phyloP scores from a whole-genome alignment of 2,113 vertebrate genomes.

The Muscicapa adusta region DNA sequence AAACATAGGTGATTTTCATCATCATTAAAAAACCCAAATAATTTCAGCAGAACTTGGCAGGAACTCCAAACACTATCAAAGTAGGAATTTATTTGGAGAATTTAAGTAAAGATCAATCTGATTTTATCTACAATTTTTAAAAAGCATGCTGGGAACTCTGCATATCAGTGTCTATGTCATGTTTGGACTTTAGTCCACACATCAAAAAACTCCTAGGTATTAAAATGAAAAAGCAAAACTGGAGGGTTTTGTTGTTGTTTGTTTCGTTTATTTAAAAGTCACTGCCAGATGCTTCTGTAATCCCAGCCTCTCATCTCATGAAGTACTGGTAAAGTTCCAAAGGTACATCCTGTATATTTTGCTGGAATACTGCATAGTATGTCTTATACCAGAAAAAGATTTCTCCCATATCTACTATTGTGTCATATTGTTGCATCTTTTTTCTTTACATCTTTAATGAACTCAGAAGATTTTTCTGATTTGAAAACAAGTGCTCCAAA shows the following conservation, averaged over 20 bases:
- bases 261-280: neutral
- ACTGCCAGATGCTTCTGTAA: neutral
- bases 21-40: neutral
- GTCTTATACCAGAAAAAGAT: neutral
- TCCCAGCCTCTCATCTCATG: neutral
- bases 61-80: too few species aligned
- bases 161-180: neutral
- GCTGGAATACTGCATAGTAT: neutral
- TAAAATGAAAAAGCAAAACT: neutral
- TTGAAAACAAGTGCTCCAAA: neutral
- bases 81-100: neutral
- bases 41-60: neutral
- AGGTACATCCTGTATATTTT: neutral
- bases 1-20: neutral
- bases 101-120: neutral
- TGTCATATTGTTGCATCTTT: neutral
- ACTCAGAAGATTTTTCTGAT: neutral
- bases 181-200: neutral
- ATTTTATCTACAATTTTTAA: neutral
- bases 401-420: neutral
- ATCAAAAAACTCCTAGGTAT: neutral
- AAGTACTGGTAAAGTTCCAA: neutral
- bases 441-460: neutral
- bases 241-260: neutral
- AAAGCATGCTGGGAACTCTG: neutral